A percentile compares a stretch with the other conserved stretches of the same genome.
phyloP scores from a whole-genome alignment of 2,797 vertebrate species.

The Hydrocynus forskahlii region DNA sequence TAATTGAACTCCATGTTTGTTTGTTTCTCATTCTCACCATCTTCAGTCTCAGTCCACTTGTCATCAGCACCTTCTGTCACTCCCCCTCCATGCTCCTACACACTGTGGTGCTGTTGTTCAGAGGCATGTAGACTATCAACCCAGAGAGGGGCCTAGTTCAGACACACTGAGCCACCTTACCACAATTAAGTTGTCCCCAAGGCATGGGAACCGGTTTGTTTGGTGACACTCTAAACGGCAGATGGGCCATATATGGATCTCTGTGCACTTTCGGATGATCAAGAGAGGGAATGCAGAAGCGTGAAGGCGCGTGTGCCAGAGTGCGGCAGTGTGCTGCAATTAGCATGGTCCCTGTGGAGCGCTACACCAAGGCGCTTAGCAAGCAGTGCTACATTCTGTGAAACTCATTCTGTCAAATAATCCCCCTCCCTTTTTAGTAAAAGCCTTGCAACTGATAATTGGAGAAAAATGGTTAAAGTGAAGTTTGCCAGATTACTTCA shows the following conservation, averaged over 20 bases:
- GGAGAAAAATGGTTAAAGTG: constrained; percentile 22
- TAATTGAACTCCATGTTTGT: constrained; percentile 49
- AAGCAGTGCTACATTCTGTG: constrained; percentile 10
- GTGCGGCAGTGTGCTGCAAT: constrained; percentile 20
- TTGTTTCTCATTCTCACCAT: constrained; percentile 43
- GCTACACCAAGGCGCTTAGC: constrained; percentile 14
- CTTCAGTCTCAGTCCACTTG: constrained; percentile 30
- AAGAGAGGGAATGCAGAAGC: constrained; percentile 7
- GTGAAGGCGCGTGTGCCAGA: constrained; percentile 18
- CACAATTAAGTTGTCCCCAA: constrained; percentile 18
- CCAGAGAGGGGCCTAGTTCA: not conserved
- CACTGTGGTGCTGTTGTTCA: not conserved
- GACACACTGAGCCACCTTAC: not conserved
- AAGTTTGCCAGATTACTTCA: constrained; percentile 25
- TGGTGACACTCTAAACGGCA: constrained; percentile 27
- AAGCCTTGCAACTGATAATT: constrained; percentile 27
- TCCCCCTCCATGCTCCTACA: not conserved
- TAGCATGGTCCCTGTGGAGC: constrained; percentile 22
- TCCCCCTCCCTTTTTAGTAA: constrained; percentile 18
- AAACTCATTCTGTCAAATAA: constrained; percentile 16
- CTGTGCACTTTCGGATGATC: constrained; percentile 33
- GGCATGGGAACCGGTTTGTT: not conserved
- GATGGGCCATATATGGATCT: constrained; percentile 24
- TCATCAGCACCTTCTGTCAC: constrained; percentile 22
- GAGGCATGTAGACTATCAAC: constrained; percentile 7